Conservation (phyloP, 2,888 invertebrate genomes). For the Drosophila formosana region DNA sequence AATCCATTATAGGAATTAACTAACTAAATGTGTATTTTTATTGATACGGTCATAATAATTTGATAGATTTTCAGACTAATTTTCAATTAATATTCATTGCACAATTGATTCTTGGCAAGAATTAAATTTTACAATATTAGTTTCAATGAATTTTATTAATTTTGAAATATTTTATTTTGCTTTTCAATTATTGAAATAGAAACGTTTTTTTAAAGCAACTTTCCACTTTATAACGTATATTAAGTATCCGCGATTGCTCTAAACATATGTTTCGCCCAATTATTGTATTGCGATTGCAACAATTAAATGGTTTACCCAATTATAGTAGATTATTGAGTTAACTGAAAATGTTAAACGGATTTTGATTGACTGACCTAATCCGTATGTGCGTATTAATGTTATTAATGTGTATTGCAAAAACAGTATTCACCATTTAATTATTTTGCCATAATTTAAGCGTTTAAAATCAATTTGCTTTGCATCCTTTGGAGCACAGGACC, state of each 20-base stretch:
- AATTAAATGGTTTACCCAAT: not conserved
- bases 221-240: not conserved
- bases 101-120: too few species aligned
- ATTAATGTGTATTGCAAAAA: slow-evolving; percentile 17
- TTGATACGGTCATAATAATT: too few species aligned
- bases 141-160: too few species aligned
- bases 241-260: not conserved
- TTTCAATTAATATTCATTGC: too few species aligned
- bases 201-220: too few species aligned
- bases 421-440: slow-evolving; percentile 21
- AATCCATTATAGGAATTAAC: too few species aligned
- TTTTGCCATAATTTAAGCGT: slow-evolving; percentile 26
- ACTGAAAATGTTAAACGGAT: not conserved
- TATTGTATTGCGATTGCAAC: not conserved
- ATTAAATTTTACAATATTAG: too few species aligned
- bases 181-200: too few species aligned
- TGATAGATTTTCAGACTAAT: too few species aligned
- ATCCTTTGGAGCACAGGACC: not conserved
- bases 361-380: not conserved
- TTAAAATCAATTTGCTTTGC: slow-evolving; percentile 39
- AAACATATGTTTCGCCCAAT: not conserved
- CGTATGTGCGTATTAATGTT: not conserved
- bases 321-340: not conserved
- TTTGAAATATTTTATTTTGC: too few species aligned
- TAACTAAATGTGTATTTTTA: too few species aligned